phyloP scores from a whole-genome alignment of 1,140 invertebrate genomes.

The Ceratitis capitata region DNA sequence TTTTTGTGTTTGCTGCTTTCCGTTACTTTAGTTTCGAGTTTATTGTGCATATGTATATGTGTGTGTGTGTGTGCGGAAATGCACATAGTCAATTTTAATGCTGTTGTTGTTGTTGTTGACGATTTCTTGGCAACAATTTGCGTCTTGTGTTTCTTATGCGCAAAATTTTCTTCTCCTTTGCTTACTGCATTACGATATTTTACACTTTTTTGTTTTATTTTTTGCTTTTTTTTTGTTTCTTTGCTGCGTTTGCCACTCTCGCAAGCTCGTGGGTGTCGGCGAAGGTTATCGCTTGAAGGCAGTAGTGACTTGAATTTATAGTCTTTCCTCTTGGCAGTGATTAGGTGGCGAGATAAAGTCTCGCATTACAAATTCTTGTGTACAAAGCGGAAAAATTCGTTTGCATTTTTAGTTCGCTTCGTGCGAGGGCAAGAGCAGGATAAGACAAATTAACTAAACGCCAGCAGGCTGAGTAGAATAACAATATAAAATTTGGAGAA shows the following conservation, averaged over 20 bases:
- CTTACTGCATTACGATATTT: neutral
- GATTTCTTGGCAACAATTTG: constrained; percentile 8
- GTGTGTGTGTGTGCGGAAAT: neutral
- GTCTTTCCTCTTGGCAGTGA: neutral
- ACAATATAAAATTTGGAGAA: neutral
- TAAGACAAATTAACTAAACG: neutral
- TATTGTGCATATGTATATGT: neutral
- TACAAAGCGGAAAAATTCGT: neutral
- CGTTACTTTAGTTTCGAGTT: neutral
- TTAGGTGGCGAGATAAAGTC: neutral
- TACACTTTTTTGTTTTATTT: too few relatives aligned
- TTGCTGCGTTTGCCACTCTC: neutral
- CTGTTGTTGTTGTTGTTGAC: neutral
- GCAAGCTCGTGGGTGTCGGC: neutral
- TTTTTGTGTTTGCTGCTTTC: neutral
- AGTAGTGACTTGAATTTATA: constrained; percentile 12
- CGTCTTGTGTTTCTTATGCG: neutral
- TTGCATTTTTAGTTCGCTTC: neutral
- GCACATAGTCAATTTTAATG: too few relatives aligned
- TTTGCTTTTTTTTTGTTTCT: neutral
- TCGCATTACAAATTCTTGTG: constrained; percentile 16
- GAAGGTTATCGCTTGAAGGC: neutral
- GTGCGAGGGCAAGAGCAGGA: neutral
- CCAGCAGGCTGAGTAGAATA: neutral
- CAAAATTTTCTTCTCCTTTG: constrained; percentile 4